Evolutionary conservation across 2,888 invertebrate species (phyloP), one percentile per base, ranked within the genome.

Genomic region (Elmis aenea): DNA sequence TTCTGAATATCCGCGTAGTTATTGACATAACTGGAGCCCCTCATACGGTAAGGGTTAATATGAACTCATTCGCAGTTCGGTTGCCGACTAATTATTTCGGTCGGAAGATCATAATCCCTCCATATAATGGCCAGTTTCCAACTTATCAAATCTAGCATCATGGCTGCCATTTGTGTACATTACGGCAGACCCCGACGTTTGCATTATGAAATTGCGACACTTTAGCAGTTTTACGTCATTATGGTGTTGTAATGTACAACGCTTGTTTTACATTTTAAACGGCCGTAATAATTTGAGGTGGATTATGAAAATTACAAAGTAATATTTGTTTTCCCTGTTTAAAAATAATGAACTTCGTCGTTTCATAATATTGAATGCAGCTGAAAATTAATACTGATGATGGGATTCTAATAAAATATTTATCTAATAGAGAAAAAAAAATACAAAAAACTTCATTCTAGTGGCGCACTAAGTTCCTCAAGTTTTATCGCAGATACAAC

Each of bases 21-120:
- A 67, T 67, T 67, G 67, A 67, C 65, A 67, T 66, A 64, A 66
- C 62, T 59, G 58, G 54, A 55, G 52, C 57, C 59, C 62, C 57
- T 58, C 58, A 52, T 53, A 58, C 59, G 59, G 57, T 59, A 64
- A 62, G 41, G 41, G 41, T 41, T 41, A 66, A 67, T 67, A 67
- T 65, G 65, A 57, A 67, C 66, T 66, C 63, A 61, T 65, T 66
- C 61, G 59, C 62, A 62, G 62, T 62, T 62, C 55, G 50, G 50
- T 49, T 58, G 52, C 51, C 42, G 60, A 62, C 66, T 68, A 67
- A 68, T 67, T 68, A 66, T 67, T 63, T 67, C 67, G 66, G 66
- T 66, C 61, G 66, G 63, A 58, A 65, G 66, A 66, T 67, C 64
- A 67, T 68, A 68, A 67, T 68, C 68, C 64, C 64, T 58, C 61